Percentiles rank a stretch among this genome's conserved stretches.
phyloP scores from a whole-genome alignment of 2,888 invertebrate genomes.

The Standfussiana lucernea region DNA sequence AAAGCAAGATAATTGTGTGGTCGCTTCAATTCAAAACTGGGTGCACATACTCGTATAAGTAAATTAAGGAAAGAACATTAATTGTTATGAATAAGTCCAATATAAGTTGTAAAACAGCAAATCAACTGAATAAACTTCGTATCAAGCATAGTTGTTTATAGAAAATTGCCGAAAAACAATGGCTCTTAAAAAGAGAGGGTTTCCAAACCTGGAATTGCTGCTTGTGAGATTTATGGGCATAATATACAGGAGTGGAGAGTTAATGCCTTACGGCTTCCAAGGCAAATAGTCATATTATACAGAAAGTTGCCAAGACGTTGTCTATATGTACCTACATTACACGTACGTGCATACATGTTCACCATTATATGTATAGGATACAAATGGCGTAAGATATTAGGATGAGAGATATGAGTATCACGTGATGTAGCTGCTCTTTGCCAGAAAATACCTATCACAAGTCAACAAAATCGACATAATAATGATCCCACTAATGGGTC shows the following conservation, averaged over 20 bases:
- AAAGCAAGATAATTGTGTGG: not conserved
- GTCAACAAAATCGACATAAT: not conserved
- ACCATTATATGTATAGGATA: not conserved
- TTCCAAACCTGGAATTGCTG: constrained; percentile 66
- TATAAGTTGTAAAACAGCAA: not conserved
- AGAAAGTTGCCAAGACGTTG: constrained; percentile 69
- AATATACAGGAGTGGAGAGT: constrained; percentile 81
- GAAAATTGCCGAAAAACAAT: constrained; percentile 26
- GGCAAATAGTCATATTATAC: constrained; percentile 85
- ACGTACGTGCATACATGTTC: constrained; percentile 4
- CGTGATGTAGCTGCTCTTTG: not conserved
- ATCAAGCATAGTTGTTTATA: constrained; percentile 5
- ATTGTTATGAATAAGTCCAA: constrained; percentile 8
- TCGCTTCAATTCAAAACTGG: not conserved
- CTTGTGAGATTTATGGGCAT: constrained; percentile 78
- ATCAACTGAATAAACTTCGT: constrained; percentile 6
- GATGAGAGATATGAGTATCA: not conserved
- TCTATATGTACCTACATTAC: constrained; percentile 53
- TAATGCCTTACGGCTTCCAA: constrained; percentile 75
- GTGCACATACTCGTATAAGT: not conserved
- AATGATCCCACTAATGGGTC: not conserved
- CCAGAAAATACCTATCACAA: not conserved
- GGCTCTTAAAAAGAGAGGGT: constrained; percentile 30
- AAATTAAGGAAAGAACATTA: constrained; percentile 5
- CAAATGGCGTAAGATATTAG: not conserved